Evolutionary conservation across 2,797 vertebrate genomes (phyloP).

Genomic region (Heteromormyrus szaboi): DNA sequence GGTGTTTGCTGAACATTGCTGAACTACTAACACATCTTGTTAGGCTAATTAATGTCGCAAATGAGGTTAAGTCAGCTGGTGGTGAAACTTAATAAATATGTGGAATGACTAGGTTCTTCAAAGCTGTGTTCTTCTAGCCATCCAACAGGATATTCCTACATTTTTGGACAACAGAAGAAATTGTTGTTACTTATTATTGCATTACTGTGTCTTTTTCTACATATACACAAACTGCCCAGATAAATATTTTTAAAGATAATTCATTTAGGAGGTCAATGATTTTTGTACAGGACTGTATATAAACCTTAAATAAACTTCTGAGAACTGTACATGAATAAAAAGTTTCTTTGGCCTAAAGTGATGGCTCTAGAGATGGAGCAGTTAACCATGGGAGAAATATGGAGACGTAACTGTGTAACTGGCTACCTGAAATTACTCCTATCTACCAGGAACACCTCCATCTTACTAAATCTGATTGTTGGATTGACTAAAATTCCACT

Average conservation of each 20-base stretch:
- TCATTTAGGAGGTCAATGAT: neutral
- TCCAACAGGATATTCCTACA: neutral
- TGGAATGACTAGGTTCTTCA: neutral
- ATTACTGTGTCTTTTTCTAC: neutral
- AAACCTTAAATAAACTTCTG: neutral
- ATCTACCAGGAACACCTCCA: neutral
- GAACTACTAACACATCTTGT: neutral
- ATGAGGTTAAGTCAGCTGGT: neutral
- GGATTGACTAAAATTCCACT: neutral
- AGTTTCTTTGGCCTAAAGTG: neutral
- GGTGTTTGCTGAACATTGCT: neutral
- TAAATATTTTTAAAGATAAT: neutral
- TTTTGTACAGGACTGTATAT: neutral
- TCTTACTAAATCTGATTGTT: neutral
- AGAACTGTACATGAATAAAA: neutral
- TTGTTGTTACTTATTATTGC: neutral
- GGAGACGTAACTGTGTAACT: neutral
- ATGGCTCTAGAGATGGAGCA: neutral
- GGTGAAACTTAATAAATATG: neutral
- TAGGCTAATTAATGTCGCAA: neutral
- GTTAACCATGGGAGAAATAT: neutral
- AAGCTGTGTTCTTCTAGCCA: neutral
- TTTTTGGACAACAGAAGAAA: neutral
- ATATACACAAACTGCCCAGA: neutral
- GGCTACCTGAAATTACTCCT: neutral